Evolutionary conservation across 2,113 vertebrate genomes (phyloP), one percentile per base, ranked within the genome.

Genomic region (Camarhynchus parvulus): DNA sequence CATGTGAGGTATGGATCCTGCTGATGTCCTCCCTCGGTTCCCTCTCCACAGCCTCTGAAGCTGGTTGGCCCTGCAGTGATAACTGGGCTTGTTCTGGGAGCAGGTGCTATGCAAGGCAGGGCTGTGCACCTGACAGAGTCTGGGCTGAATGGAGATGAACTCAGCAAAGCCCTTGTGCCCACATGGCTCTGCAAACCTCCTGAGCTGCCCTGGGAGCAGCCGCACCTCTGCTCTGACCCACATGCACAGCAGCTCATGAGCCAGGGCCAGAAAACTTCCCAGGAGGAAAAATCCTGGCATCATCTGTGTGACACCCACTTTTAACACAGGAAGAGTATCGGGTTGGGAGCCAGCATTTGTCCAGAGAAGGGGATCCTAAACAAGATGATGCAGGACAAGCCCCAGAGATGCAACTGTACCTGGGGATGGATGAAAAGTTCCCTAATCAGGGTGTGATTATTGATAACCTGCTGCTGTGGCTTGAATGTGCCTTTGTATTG

Each of bases 171-270:
- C n/a, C 15, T 67, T 87, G 55, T 28, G 66, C 41, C 12, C 21
- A 5, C n/a, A 24, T 58, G 72, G 37, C 79, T 81, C 56, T 0
- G 0, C 63, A 87, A 68, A 59, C 10, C 22, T 18, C 27, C 31
- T 2, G 7, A 52, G 27, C 61, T 52, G 30, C 49, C 30, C 23
- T 0, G 0, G 42, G 35, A 9, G 64, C 16, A 59, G 35, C 11
- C 21, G 8, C 0, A 0, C 33, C 53, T 67, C n/a, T 27, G 16
- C 44, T 22, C 15, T 63, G n/a, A 44, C 31, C 17, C 31, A 35
- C 19, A 22, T 6, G 33, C 35, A 80, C 9, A 72, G 53, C 1
- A 2, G 31, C 24, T 62, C 20, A 14, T 39, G 39, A 67, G 20
- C 35, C 39, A n/a, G 17, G 50, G 47, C 27, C 47, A 83, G 50